These are phyloP conservation scores for Polydrusus cervinus DNA, from an alignment of 2,888 invertebrate genomes.

Conservation along the genomic window DNA sequence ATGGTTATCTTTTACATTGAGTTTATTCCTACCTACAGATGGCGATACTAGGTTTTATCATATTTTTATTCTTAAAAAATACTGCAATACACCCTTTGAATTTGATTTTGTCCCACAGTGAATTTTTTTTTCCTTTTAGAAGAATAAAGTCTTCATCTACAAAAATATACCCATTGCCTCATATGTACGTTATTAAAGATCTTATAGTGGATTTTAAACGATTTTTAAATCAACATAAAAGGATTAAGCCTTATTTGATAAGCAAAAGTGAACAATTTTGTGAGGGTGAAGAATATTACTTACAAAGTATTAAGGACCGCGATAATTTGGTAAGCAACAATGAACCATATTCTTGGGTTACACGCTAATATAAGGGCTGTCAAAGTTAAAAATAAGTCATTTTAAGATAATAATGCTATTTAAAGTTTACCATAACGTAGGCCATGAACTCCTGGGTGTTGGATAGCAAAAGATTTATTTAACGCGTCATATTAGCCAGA, in stretches of 20 bases:
- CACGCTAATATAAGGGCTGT: background rate
- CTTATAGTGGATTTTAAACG: constrained; percentile 79
- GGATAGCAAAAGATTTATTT: no score
- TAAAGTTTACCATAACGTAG: no score
- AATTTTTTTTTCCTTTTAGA: constrained; percentile 42
- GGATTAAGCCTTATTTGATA: constrained; percentile 83
- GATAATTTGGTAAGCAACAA: constrained; percentile 71
- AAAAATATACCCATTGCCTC: constrained; percentile 82
- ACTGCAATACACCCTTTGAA: no score
- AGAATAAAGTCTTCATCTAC: constrained; percentile 58
- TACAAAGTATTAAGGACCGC: constrained; percentile 81
- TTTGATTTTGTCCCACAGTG: background rate
- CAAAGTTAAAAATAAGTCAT: background rate
- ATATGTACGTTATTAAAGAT: constrained; percentile 87
- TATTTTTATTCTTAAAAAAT: no score
- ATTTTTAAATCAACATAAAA: constrained; percentile 74
- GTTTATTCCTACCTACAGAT: no score
- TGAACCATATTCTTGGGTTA: no score
- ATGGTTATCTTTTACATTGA: no score
- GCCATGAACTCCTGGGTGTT: no score
- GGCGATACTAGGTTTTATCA: no score
- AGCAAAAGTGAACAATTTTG: constrained; percentile 68
- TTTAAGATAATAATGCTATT: no score
- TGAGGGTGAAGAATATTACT: constrained; percentile 74
- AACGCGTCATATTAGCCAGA: no score